Percentiles rank a stretch among this genome's conserved stretches.
Conservation (phyloP, 2,797 vertebrate species). For the Acrocephalus scirpaceus region DNA sequence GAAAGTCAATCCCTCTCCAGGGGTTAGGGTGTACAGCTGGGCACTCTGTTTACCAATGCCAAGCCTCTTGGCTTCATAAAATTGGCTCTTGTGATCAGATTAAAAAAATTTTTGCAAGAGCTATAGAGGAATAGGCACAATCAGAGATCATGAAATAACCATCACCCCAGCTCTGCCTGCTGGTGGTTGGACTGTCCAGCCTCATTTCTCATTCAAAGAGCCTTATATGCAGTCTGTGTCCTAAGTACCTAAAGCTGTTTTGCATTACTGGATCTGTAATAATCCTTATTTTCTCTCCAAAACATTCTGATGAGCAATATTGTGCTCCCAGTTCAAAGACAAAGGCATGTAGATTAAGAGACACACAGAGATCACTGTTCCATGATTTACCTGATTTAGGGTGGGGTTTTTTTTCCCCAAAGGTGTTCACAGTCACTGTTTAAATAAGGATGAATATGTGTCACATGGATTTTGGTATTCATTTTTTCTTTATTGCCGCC, state of each 20-base stretch:
- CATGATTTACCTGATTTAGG: neutral
- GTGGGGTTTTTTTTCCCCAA: rapidly evolving
- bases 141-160: neutral
- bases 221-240: neutral
- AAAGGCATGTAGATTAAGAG: neutral
- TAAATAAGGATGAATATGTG: rapidly evolving
- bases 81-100: neutral
- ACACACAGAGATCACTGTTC: neutral
- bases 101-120: neutral
- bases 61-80: neutral
- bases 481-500: neutral
- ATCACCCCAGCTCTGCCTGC: neutral
- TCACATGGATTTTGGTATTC: neutral
- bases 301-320: neutral
- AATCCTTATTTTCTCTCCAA: neutral
- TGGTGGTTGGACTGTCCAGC: neutral
- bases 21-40: neutral
- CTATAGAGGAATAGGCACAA: neutral
- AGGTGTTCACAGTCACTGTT: neutral
- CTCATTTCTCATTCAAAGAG: neutral
- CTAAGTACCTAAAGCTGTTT: neutral
- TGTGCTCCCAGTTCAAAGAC: neutral
- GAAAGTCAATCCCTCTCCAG: neutral
- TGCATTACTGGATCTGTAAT: neutral
- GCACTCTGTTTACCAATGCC: neutral